Percentiles rank a stretch among this genome's conserved stretches.
These are phyloP conservation scores for Coluber constrictor DNA, from an alignment of 2,797 vertebrate genomes.

Conservation along the genomic window DNA sequence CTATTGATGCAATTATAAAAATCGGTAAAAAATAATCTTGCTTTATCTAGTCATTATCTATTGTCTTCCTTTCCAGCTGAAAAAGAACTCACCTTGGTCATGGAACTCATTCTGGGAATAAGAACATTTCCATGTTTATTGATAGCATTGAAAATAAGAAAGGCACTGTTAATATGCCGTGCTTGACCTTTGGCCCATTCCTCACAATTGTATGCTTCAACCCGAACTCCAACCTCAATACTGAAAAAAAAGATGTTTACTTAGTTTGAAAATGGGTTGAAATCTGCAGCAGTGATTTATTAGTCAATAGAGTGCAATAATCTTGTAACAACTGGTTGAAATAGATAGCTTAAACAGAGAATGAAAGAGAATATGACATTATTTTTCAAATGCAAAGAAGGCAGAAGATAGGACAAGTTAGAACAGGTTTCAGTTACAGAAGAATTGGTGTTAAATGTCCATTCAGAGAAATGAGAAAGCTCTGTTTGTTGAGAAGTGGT, in stretches of 20 bases:
- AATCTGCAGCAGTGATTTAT: background rate
- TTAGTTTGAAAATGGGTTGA: background rate
- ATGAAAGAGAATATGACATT: background rate
- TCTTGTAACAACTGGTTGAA: background rate
- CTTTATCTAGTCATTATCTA: background rate
- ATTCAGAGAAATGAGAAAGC: background rate
- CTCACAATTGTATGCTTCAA: conserved; percentile 75
- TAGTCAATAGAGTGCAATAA: background rate
- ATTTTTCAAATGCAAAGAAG: background rate
- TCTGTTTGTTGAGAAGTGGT: background rate
- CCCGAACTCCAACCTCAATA: conserved; percentile 74
- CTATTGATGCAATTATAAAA: background rate
- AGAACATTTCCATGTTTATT: conserved; percentile 55
- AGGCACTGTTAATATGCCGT: conserved; percentile 76
- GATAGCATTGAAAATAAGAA: conserved; percentile 71
- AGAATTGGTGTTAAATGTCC: background rate
- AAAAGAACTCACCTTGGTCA: conserved; percentile 66
- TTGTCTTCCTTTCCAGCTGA: background rate
- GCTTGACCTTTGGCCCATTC: conserved; percentile 70
- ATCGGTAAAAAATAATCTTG: background rate
- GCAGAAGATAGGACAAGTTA: background rate
- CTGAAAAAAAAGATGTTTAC: conserved; percentile 45
- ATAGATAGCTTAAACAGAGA: background rate
- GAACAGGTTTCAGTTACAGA: background rate
- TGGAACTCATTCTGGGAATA: conserved; percentile 64